Conservation (phyloP, 2,888 invertebrate species). For the Ormia ochracea region DNA sequence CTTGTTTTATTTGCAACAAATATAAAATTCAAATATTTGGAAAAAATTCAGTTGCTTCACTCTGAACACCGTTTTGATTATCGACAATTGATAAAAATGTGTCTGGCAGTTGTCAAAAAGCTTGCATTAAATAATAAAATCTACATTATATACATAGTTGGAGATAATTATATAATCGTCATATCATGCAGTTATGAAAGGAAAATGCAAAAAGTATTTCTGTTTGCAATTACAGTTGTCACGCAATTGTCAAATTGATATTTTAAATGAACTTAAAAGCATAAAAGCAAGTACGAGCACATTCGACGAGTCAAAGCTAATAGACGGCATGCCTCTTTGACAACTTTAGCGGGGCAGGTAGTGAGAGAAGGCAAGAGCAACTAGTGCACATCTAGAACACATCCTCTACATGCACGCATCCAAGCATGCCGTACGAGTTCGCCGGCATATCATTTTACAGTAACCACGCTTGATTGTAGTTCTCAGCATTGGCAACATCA, state of each 20-base stretch:
- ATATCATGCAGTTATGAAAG: neutral
- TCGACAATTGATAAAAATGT: no score
- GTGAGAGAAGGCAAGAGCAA: neutral
- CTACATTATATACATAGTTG: constrained; percentile 3
- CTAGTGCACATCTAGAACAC: neutral
- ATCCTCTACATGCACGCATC: neutral
- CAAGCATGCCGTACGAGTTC: neutral
- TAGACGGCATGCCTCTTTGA: constrained; percentile 43
- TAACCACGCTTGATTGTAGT: constrained; percentile 39
- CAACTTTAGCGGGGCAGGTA: neutral
- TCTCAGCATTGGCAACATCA: constrained; percentile 14
- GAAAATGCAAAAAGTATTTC: constrained; percentile 50
- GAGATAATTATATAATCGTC: no score
- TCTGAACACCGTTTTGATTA: no score
- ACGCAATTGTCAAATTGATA: constrained; percentile 65
- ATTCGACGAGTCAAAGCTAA: constrained; percentile 32
- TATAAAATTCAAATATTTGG: no score
- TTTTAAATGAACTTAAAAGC: constrained; percentile 7
- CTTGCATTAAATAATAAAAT: neutral
- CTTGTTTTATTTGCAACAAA: no score
- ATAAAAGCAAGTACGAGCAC: neutral
- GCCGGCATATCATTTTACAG: constrained; percentile 28
- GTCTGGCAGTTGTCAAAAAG: no score
- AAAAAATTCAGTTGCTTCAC: no score
- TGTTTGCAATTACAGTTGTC: constrained; percentile 65